Base-by-base conservation (phyloP, 2,888 invertebrate species). In the Andricus curvator region DNA sequence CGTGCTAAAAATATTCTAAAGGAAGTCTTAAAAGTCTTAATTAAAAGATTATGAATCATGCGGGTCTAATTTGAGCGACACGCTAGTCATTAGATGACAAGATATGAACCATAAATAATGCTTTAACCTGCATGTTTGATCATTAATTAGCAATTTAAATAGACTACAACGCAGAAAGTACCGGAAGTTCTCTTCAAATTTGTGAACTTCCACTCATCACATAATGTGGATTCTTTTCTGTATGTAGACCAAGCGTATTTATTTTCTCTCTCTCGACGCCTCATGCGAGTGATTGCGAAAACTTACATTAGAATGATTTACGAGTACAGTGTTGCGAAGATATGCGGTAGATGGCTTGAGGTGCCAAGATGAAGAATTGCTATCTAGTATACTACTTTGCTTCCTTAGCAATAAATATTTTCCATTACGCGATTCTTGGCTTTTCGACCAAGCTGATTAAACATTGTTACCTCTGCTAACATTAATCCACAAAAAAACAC, bases 231-330 rank as follows among this genome's bases (percentile, higher is more conserved):
- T 62, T 62, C 25, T 17, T 70, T 51, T 56, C 8, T 11, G 48
- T 33, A 51, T 37, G 9, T 51, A 51, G 70, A 51, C 29, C 8
- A n/a, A 66, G 66, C 29, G 9, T 51, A 51, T 51, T 44, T 68
- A 9, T 48, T 29, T 70, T 56, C 25, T 74, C 51, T 74, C 8
- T 51, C 51, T 25, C n/a, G 13, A n/a, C 48, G 33, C 56, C 33
- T 74, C 74, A 74, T 29, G 33, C 51, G 51, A 56, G 51, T 56
- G 74, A 74, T 74, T 74, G 74, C 33, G 74, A 74, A 74, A 74
- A 74, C 74, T 74, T 74, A 29, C 74, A 74, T 74, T 74, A 56
- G 56, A 74, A 74, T 56, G 74, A 74, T 74, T 74, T 74, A 74
- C 33, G 29, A 74, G 51, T n/a, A n/a, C 20, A 56, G 33, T 48